These are phyloP conservation scores for Anser brachyrhynchus DNA, from an alignment of 2,113 vertebrate species.

Conservation along the genomic window DNA sequence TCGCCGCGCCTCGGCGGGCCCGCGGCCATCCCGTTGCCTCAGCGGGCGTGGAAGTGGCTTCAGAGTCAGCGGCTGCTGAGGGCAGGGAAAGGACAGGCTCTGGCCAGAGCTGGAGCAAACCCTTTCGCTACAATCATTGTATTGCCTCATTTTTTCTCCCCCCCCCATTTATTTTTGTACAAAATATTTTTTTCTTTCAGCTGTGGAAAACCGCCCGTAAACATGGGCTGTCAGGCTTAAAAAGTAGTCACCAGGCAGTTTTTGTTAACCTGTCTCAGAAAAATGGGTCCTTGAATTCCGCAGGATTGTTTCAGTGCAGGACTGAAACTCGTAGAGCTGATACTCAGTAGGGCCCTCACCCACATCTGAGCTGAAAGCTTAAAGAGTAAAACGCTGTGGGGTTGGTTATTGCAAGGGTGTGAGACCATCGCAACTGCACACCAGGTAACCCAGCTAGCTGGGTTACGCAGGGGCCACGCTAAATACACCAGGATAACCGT, in stretches of 20 bases:
- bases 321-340: background rate
- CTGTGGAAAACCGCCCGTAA: background rate
- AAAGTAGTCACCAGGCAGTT: background rate
- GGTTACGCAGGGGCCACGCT: background rate
- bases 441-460: background rate
- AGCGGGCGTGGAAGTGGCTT: too few relatives aligned
- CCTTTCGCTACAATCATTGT: background rate
- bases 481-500: background rate
- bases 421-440: fast-evolving
- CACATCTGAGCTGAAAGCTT: background rate
- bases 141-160: too few relatives aligned
- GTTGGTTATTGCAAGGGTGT: background rate
- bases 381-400: background rate
- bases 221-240: background rate
- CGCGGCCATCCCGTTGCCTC: too few relatives aligned
- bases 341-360: background rate
- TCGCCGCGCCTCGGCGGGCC: too few relatives aligned
- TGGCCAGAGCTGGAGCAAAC: too few relatives aligned
- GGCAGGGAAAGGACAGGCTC: too few relatives aligned
- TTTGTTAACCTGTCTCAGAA: background rate
- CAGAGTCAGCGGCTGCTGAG: too few relatives aligned
- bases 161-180: background rate
- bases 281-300: background rate
- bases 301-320: background rate
- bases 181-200: background rate